These are phyloP conservation scores for Canis aureus DNA, from an alignment of 2,113 vertebrate genomes.

Conservation along the genomic window DNA sequence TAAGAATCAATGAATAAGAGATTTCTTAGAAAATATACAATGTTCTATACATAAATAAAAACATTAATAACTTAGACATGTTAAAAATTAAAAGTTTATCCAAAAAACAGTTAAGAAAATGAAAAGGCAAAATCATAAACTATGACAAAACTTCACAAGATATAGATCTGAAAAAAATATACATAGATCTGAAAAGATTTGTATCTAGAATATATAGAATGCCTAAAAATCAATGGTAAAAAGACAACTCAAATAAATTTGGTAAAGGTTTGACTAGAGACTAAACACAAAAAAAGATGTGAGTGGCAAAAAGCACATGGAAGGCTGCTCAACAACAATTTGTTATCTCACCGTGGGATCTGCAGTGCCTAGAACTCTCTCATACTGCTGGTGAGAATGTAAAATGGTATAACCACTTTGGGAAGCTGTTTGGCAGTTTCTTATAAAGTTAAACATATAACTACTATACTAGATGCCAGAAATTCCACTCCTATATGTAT, in stretches of 20 bases:
- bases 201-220: background rate
- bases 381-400: background rate
- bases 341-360: background rate
- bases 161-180: background rate
- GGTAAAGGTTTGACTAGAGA: background rate
- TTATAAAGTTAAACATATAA: background rate
- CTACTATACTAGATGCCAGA: background rate
- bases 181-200: background rate
- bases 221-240: background rate
- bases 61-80: background rate
- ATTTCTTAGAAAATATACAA: background rate
- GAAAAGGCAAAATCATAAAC: background rate
- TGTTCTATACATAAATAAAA: background rate
- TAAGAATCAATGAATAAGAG: too few species aligned
- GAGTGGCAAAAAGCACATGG: background rate
- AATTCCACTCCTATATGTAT: background rate
- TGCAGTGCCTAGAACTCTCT: background rate
- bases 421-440: background rate
- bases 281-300: background rate
- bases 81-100: background rate
- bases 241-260: background rate
- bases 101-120: background rate
- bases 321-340: background rate
- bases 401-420: background rate
- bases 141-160: constrained; percentile 15